A percentile compares a stretch with the other conserved stretches of the same genome.
phyloP scores from a whole-genome alignment of 2,797 vertebrate species.

The Phaenicophaeus curvirostris region DNA sequence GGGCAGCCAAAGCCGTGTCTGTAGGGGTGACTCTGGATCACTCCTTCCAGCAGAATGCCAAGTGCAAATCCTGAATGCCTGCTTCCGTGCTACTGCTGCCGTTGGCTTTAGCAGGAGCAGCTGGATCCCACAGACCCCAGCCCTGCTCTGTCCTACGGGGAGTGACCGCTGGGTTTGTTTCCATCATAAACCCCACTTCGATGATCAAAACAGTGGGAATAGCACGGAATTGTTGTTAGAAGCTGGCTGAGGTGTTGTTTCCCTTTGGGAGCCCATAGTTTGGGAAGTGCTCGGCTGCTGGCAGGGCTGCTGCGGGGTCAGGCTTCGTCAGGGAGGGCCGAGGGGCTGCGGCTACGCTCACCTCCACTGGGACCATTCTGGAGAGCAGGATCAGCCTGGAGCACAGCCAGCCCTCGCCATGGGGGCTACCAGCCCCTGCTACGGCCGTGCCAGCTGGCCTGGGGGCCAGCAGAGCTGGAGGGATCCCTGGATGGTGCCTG shows the following conservation, averaged over 20 bases:
- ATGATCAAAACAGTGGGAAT: not conserved
- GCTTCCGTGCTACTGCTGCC: no score
- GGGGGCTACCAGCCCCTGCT: not conserved
- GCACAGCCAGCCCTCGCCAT: not conserved
- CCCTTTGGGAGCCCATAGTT: not conserved
- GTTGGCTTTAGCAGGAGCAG: no score
- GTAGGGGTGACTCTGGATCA: no score
- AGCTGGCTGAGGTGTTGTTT: no score
- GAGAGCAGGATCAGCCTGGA: not conserved
- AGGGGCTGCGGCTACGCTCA: not conserved
- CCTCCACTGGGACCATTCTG: rapidly evolving
- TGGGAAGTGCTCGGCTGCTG: no score
- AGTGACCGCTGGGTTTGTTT: not conserved
- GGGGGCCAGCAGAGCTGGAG: not conserved
- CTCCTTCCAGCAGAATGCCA: no score
- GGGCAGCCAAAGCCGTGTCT: no score
- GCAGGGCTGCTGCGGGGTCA: rapidly evolving
- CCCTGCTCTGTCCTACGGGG: no score
- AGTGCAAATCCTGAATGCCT: no score
- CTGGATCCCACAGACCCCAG: no score
- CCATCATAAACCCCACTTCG: not conserved
- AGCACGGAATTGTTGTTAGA: no score
- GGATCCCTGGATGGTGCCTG: not conserved
- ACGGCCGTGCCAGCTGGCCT: not conserved
- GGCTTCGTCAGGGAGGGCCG: not conserved